Evolutionary conservation across 2,113 vertebrate species (phyloP).

Genomic region (Colius striatus): DNA sequence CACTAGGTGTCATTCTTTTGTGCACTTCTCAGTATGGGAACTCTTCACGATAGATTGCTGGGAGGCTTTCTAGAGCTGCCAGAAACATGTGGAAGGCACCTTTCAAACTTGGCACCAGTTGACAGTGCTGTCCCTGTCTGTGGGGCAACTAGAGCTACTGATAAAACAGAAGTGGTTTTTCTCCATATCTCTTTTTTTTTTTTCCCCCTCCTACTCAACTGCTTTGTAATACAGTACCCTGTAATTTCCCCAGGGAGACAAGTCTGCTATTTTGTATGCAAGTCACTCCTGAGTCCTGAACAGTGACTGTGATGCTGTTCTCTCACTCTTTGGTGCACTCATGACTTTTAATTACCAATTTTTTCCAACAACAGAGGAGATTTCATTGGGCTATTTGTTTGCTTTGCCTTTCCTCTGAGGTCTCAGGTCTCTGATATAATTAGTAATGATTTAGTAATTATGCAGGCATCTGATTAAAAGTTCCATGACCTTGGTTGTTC

Average conservation of each 20-base stretch:
- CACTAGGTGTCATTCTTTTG: neutral
- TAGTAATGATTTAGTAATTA: constrained; percentile 66
- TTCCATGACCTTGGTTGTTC: constrained; percentile 49
- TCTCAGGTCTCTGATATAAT: constrained; percentile 54
- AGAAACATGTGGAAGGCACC: neutral
- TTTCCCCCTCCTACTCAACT: neutral
- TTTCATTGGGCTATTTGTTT: constrained; percentile 66
- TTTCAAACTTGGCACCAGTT: neutral
- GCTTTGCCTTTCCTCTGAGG: constrained; percentile 60
- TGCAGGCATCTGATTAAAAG: constrained; percentile 51
- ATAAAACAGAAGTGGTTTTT: neutral
- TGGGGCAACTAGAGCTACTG: neutral
- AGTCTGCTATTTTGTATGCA: constrained; percentile 44
- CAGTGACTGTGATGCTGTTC: constrained; percentile 43
- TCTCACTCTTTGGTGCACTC: constrained; percentile 54
- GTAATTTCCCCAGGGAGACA: constrained; percentile 28
- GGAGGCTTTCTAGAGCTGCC: neutral
- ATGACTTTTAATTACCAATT: constrained; percentile 73
- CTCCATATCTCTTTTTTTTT: neutral
- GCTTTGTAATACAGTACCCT: neutral
- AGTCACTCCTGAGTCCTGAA: constrained; percentile 31
- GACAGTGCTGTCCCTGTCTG: neutral
- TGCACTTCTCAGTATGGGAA: neutral
- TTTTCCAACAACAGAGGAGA: constrained; percentile 56
- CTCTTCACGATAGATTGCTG: neutral